Evolutionary conservation across 2,113 vertebrate genomes (phyloP), one percentile per base, ranked within the genome.

Genomic region (Lepus americanus): DNA sequence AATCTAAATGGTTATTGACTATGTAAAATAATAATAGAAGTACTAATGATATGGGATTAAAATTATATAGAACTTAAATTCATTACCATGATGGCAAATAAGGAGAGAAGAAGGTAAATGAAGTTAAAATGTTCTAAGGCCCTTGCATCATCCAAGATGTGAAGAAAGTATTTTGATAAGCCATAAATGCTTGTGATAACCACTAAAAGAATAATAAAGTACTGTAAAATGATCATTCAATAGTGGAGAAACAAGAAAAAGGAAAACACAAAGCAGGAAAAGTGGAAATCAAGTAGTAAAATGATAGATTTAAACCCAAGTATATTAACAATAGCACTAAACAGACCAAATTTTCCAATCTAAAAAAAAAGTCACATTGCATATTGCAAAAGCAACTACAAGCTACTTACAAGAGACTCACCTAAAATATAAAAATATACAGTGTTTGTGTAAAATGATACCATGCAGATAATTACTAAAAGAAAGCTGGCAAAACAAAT

Each of bases 1-100:
- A 92, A 90, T 84, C 36, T 89, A 80, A 89, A 76, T 86, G 25
- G 74, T 86, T 94, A 78, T 87, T 96, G 44, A 74, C 36, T 95
- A 12, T 87, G 74, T 67, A 82, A 87, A 96, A 66, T 73, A 64
- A 87, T 83, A 61, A n/a, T 51, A 67, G 17, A 17, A 84, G 64
- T 77, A 84, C 73, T 59, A 77, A 76, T 85, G 55, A 61, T 67
- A 39, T 83, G 22, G 25, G 22, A 4, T 70, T 82, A 78, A 59
- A 87, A 77, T 89, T 84, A 81, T 10, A 22, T 55, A 89, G 39
- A 87, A 74, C 61, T 85, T 73, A 81, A 76, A 22, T 20, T 59
- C 11, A 64, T 86, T 94, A 23, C 33, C 72, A 22, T 12, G 69
- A n/a, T 49, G 82, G 10, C 33, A 78, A 81, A 87, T 73, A 86